Evolutionary conservation across 64 coral and sea anemone species (phyloP), one percentile per base, ranked within the genome.

Genomic region (Cladopsammia gracilis): DNA sequence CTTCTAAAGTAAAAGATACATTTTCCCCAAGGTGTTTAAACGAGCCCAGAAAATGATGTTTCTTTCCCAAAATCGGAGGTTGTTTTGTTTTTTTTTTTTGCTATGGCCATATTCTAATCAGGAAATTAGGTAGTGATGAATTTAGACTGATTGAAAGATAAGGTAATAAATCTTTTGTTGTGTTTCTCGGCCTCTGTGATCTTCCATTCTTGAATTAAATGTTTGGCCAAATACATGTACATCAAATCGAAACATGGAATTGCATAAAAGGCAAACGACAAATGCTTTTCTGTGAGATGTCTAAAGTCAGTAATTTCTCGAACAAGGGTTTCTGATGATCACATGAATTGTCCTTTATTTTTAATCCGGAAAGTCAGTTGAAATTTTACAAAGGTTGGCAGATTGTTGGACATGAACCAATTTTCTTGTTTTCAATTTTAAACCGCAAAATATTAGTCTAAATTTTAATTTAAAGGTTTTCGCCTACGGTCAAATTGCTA

Each of bases 121-220:
- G 75, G 75, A 77, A 77, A 77, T 77, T 77, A 54, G 75, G 8
- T 10, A 54, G 75, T 77, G n/a, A 75, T 77, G 48, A 56, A 53
- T 49, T 24, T 19, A 56, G 20, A 77, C n/a, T 77, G 75, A 77
- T 77, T n/a, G 75, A 77, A 6, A 79, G 77, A 79, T 79, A 79
- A 79, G 20, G 23, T 59, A 84, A 84, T 47, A 53, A 84, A 22
- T 67, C 80, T 34, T 83, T 47, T 68, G 80, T 84, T 84, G 6
- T 66, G 72, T 26, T 25, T 84, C 61, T 68, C 61, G 80, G 43
- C 46, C 19, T 25, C 80, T 67, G 61, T 84, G 80, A 84, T 84
- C 44, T 66, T 82, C 62, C 25, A 62, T 34, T 44, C 25, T 34
- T 72, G 70, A 72, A 73, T 45, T 15, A 14, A 73, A 47, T 43